Base-by-base conservation (phyloP, 2,888 invertebrate species). In the Tholera decimalis region DNA sequence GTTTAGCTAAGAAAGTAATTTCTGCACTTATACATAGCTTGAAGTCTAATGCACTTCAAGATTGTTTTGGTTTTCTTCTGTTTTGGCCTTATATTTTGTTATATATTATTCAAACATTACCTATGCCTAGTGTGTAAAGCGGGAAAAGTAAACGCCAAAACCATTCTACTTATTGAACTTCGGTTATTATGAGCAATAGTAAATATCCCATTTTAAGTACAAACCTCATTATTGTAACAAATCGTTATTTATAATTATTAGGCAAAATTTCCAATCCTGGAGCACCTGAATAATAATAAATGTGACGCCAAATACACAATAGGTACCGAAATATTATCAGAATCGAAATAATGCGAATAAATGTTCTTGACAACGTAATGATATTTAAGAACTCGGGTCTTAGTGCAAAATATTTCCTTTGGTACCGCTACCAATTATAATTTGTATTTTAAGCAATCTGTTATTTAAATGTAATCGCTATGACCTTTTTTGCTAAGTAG, bases 331-430 rank as follows among this genome's bases (percentile, higher is more conserved):
- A 26, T 47, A 43, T 67, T 30, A 47, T 20, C 1, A 39, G 20
- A 49, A 20, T 30, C 9, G 18, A 54, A 63, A 63, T 63, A 51
- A 20, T 49, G 20, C 30, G 26, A 26, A 54, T 43, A 51, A 62
- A 58, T 64, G 60, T 46, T 65, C 43, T 28, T 62, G 70, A 70
- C 57, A 60, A 37, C 37, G 15, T 47, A 68, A 54, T 67, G 33
- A 49, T 56, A 59, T 62, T 67, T 43, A 72, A 62, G 46, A 50
- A 20, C 54, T 37, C 7, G 3, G 26, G 59, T 61, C 30, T 50
- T 22, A 33, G 11, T 53, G 55, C 37, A 43, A 47, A 72, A 72
- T 62, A 58, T 71, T 60, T 51, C 26, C 15, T 51, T 46, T 39
- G 35, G 18, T 50, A 18, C 35, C 22, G 35, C 22, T 56, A 26